These are phyloP conservation scores for Apis mellifera DNA, from an alignment of 1,140 invertebrate species.

Conservation along the genomic window DNA sequence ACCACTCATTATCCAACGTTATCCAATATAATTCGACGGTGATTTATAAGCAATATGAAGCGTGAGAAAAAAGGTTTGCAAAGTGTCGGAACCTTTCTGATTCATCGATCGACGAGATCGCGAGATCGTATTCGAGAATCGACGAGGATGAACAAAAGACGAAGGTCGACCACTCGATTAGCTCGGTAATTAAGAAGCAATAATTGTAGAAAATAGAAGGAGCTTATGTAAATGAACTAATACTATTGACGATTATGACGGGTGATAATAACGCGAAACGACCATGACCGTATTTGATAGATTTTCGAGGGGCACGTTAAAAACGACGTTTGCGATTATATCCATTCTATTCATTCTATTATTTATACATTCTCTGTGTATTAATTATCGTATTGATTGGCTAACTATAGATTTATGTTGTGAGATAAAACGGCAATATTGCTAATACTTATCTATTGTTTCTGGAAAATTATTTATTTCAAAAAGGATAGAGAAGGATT, in stretches of 20 bases:
- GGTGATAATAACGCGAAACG: constrained; percentile 14
- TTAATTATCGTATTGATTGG: not conserved
- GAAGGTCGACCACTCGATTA: constrained; percentile 20
- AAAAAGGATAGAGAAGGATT: too few species aligned
- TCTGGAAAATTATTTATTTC: too few species aligned
- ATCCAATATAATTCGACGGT: not conserved
- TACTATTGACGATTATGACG: not conserved
- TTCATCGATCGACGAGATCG: constrained; percentile 25
- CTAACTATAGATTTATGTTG: too few species aligned
- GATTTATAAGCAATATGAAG: constrained; percentile 37
- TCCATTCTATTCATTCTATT: too few species aligned
- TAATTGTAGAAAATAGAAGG: not conserved
- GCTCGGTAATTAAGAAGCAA: constrained; percentile 14
- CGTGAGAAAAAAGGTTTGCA: constrained; percentile 45
- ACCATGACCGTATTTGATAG: constrained; percentile 41
- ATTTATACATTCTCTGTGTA: not conserved
- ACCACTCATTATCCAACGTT: constrained; percentile 37
- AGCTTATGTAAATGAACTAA: constrained; percentile 26
- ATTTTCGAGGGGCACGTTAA: not conserved
- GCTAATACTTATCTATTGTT: too few species aligned
- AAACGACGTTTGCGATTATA: not conserved
- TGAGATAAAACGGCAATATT: too few species aligned
- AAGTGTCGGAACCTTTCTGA: constrained; percentile 34
- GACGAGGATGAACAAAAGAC: not conserved
- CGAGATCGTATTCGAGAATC: constrained; percentile 2